A percentile compares a stretch with the other conserved stretches of the same genome.
Conservation (phyloP, 2,888 invertebrate genomes). For the Brachypalpus laphriformis region DNA sequence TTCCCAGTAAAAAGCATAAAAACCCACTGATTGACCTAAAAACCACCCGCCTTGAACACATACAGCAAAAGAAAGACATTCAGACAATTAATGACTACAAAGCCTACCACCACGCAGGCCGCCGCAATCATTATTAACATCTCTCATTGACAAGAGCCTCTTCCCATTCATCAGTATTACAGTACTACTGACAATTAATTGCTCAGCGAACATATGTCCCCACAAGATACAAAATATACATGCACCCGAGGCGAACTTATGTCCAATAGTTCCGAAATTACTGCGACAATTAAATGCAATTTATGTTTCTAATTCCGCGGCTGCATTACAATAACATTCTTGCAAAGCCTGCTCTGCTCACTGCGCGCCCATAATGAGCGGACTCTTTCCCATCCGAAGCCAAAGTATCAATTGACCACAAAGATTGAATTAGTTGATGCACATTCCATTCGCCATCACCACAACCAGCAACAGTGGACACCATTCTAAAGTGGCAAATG, state of each 20-base stretch:
- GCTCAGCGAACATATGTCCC: slow-evolving; percentile 5
- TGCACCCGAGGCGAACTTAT: slow-evolving; percentile 12
- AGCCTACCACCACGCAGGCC: too few species aligned
- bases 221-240: slow-evolving; percentile 11
- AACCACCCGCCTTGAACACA: neutral
- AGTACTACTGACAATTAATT: slow-evolving; percentile 32
- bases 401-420: slow-evolving; percentile 70
- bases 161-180: slow-evolving; percentile 39
- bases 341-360: slow-evolving; percentile 13
- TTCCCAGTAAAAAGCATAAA: neutral
- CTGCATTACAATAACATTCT: slow-evolving; percentile 13
- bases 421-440: slow-evolving; percentile 72
- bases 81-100: neutral
- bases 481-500: slow-evolving; percentile 49
- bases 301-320: slow-evolving; percentile 29
- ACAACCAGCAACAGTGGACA: neutral
- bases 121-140: neutral
- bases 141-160: neutral
- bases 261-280: slow-evolving; percentile 35
- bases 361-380: slow-evolving; percentile 15
- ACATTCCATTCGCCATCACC: slow-evolving; percentile 43
- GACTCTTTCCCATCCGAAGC: slow-evolving; percentile 57
- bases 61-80: neutral
- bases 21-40: slow-evolving; percentile 7
- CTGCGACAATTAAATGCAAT: slow-evolving; percentile 60